phyloP scores from a whole-genome alignment of 2,113 vertebrate species.

The Amblyornis subalaris region DNA sequence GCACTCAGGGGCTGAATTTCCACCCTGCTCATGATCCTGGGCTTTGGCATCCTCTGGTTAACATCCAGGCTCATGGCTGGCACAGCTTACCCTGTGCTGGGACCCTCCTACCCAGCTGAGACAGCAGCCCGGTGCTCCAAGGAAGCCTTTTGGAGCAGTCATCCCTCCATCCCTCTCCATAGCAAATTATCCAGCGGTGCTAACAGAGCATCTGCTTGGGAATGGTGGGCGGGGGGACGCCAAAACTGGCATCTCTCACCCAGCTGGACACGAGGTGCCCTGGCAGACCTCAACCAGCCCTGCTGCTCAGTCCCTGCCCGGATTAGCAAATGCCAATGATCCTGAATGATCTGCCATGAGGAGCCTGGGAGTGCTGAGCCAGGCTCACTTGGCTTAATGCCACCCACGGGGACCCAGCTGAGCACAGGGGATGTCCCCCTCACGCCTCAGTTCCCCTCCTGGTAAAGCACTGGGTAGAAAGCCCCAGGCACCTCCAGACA shows the following conservation, averaged over 20 bases:
- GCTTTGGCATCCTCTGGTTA: neutral
- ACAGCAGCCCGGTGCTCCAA: neutral
- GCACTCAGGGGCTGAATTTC: neutral
- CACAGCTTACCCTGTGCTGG: accelerated
- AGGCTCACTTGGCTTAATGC: neutral
- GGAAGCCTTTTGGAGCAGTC: neutral
- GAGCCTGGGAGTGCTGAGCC: neutral
- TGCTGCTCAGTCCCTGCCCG: neutral
- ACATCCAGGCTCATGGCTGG: accelerated
- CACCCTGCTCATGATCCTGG: neutral
- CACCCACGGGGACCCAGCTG: neutral
- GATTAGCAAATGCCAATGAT: neutral
- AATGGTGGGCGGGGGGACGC: neutral
- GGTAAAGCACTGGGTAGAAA: neutral
- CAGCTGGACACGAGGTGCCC: accelerated
- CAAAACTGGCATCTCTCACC: neutral
- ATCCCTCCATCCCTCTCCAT: neutral
- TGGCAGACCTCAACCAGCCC: neutral
- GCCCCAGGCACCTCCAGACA: neutral
- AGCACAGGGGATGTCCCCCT: neutral
- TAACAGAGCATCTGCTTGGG: neutral
- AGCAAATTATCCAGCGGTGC: neutral
- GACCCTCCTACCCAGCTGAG: neutral
- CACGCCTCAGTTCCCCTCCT: neutral
- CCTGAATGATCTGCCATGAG: neutral